Conservation (phyloP, 1,140 invertebrate genomes). For the Mya arenaria region DNA sequence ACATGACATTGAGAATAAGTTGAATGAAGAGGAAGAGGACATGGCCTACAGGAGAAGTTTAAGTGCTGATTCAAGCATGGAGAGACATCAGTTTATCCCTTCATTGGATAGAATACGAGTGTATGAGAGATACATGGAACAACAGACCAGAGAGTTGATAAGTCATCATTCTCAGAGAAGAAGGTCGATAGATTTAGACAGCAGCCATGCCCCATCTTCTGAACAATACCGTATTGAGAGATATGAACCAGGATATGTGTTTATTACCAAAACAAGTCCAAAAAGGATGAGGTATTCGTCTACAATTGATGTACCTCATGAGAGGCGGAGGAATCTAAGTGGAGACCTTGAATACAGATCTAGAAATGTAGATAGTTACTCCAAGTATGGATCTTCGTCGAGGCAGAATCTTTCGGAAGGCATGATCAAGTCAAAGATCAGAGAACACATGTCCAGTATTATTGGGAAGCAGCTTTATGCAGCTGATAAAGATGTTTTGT, state of each 20-base stretch:
- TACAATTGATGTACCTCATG: background rate
- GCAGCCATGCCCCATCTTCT: background rate
- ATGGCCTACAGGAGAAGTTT: slow-evolving; percentile 39
- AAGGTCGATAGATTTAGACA: slow-evolving; percentile 5
- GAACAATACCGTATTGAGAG: background rate
- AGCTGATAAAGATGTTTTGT: slow-evolving; percentile 12
- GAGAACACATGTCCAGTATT: slow-evolving; percentile 47
- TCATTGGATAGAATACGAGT: slow-evolving; percentile 33
- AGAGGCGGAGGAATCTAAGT: background rate
- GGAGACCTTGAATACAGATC: background rate
- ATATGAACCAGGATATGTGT: background rate
- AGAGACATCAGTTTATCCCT: background rate
- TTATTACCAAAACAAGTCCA: slow-evolving; percentile 17
- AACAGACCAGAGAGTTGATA: slow-evolving; percentile 13
- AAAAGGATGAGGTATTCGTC: background rate
- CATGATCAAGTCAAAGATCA: slow-evolving; percentile 38
- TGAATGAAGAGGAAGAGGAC: background rate
- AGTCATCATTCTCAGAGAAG: slow-evolving; percentile 8
- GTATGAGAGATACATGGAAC: slow-evolving; percentile 36
- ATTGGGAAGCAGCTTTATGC: slow-evolving; percentile 39
- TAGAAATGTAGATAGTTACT: slow-evolving; percentile 6
- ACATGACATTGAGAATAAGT: no score
- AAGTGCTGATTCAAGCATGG: slow-evolving; percentile 30
- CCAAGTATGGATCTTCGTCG: slow-evolving; percentile 9
- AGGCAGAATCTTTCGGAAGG: slow-evolving; percentile 32